Evolutionary conservation across 2,113 vertebrate species (phyloP), one percentile per base, ranked within the genome.

Genomic region (Notothenia coriiceps): DNA sequence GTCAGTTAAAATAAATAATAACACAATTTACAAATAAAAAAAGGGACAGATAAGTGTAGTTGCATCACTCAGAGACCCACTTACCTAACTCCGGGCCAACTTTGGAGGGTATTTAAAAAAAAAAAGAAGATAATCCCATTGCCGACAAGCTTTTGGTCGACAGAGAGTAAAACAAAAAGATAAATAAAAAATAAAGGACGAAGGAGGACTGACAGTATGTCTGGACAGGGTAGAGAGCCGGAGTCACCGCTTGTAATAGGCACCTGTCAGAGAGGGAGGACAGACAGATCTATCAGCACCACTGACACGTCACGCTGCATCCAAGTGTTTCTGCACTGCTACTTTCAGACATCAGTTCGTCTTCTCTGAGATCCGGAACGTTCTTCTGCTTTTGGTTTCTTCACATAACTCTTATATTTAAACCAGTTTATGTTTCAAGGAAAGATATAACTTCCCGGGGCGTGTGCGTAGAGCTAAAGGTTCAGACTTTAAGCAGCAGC

Each of bases 161-260:
- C 71, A 79, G 66, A 70, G 82, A 43, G 63, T 55, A 75, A 85
- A 86, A 89, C 61, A 87, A 73, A 74, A 86, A 86, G 72, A 86
- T 70, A 81, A 85, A 85, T 72, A 71, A 74, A 73, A 59, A 10
- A 80, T 44, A 29, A 50, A 79, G 74, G 87, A 84, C 35, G 72
- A 68, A 75, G 50, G 46, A 83, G 80, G 81, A 88, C 77, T 74
- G 77, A 86, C 87, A 73, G 85, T 69, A 84, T 63, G 80, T 87
- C 80, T 81, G 84, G 52, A 86, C 68, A 70, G 56, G 76, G 79
- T 18, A 10, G 66, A 60, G 44, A 89, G 77, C 92, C 86, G 75
- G 73, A 93, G 94, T 96, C 95, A 96, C 93, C 94, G 95, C 89
- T 92, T 95, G 76, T 95, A 93, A 89, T 94, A 91, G 93, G 92